Conservation (phyloP, 2,888 invertebrate species). For the Linyphia triangularis region DNA sequence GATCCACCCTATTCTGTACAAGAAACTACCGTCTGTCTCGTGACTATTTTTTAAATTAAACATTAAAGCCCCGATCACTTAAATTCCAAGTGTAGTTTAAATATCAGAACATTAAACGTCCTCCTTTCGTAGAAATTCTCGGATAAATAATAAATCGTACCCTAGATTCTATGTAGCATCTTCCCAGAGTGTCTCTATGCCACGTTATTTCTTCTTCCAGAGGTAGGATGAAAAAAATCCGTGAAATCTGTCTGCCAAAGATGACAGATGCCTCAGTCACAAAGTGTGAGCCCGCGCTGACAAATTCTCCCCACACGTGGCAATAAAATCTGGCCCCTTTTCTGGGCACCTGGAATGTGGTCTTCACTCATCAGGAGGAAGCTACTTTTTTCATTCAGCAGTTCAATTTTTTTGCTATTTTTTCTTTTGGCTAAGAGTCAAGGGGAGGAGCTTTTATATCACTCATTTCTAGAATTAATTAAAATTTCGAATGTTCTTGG, state of each 20-base stretch:
- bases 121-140: too few species aligned
- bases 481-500: too few species aligned
- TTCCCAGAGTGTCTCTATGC: too few species aligned
- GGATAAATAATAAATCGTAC: too few species aligned
- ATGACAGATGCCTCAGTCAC: conserved; percentile 25
- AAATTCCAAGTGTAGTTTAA: too few species aligned
- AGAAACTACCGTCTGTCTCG: too few species aligned
- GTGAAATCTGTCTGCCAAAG: conserved; percentile 18
- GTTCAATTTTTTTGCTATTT: not conserved
- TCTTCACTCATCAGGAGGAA: not conserved
- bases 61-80: too few species aligned
- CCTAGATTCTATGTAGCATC: too few species aligned
- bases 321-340: not conserved
- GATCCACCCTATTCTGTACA: too few species aligned
- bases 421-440: not conserved
- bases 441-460: not conserved
- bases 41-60: too few species aligned
- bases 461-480: not conserved
- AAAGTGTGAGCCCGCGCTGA: conserved; percentile 28
- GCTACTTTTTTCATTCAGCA: not conserved
- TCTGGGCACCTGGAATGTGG: conserved; percentile 38
- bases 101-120: too few species aligned
- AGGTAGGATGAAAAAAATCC: not conserved
- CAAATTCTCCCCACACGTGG: conserved; percentile 40
- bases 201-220: too few species aligned